These are phyloP conservation scores for Cantharis lateralis DNA, from an alignment of 2,888 invertebrate genomes.

Conservation along the genomic window DNA sequence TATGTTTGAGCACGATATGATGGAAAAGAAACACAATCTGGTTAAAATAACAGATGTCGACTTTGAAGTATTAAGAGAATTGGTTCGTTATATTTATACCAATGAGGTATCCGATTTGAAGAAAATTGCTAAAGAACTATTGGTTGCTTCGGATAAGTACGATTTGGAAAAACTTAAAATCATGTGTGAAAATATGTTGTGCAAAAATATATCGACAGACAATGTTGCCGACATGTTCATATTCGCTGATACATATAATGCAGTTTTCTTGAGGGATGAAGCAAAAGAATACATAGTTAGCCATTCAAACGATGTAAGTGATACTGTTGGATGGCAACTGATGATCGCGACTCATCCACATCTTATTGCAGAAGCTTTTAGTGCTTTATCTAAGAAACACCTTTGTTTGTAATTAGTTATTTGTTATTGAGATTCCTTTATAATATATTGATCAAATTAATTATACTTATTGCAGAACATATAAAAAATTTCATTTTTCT, in stretches of 20 bases:
- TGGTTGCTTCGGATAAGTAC: constrained; percentile 59
- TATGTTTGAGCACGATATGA: constrained; percentile 99
- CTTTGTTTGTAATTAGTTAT: too few relatives aligned
- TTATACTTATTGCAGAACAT: too few relatives aligned
- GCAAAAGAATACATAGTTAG: background rate
- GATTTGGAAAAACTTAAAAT: background rate
- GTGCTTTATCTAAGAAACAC: background rate
- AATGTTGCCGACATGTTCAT: background rate
- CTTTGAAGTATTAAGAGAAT: constrained; percentile 95
- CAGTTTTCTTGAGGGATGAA: background rate
- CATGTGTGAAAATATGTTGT: background rate
- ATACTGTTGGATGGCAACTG: background rate
- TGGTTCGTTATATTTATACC: constrained; percentile 98
- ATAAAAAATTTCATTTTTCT: too few relatives aligned
- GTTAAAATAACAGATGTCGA: constrained; percentile 98
- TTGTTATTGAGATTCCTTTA: too few relatives aligned
- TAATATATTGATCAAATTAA: too few relatives aligned
- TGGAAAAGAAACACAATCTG: constrained; percentile 93
- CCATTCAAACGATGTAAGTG: background rate
- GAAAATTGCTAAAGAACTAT: constrained; percentile 97
- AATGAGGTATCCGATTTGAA: constrained; percentile 94
- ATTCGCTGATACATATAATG: background rate
- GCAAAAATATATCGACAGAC: background rate
- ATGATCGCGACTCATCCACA: background rate
- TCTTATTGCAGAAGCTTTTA: background rate